Evolutionary conservation across 2,888 invertebrate genomes (phyloP), one percentile per base, ranked within the genome.

Genomic region (Proisotoma minuta): DNA sequence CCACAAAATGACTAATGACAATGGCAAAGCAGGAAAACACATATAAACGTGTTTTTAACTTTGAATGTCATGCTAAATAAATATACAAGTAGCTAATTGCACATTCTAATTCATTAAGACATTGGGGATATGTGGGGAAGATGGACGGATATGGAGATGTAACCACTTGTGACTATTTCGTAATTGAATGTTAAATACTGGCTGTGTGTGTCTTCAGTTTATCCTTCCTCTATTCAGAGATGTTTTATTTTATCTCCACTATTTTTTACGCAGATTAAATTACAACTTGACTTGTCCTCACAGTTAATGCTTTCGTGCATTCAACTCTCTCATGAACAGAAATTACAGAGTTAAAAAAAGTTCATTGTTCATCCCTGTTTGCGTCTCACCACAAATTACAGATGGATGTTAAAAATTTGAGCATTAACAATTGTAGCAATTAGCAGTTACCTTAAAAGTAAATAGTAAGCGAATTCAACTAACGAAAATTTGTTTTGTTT

Each of bases 401-500:
- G 43, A 15, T 43, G 43, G 5, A n/a, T 43, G 43, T 43, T 43
- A 43, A 34, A 34, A 43, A 43, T 20, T 43, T n/a, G 34, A 34
- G 23, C 20, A 29, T 18, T 29, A 34, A 54, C 34, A 54, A 54
- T 54, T 29, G 39, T 34, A 54, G 53, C 53, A 54, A 54, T 54
- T 54, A 54, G 53, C 53, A 54, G 53, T 54, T 54, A 22, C 20
- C 22, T 8, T 3, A 43, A n/a, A 43, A 51, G 51, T 4, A 51
- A 51, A 51, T 20, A 20, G 22, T 54, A 39, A 18, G 29, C 3
- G 43, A 43, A 43, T 18, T 18, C 48, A 58, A 54, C 22, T n/a
- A 54, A 49, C 54, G 56, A 54, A 48, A 53, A 54, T 54, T 60
- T 61, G 57, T 50, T 61, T 60, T 50, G 34, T 61, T 56, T 60